Percentiles rank a stretch among this genome's conserved stretches.
These are phyloP conservation scores for Eupithecia vulgata DNA, from an alignment of 2,888 invertebrate genomes.

Conservation along the genomic window DNA sequence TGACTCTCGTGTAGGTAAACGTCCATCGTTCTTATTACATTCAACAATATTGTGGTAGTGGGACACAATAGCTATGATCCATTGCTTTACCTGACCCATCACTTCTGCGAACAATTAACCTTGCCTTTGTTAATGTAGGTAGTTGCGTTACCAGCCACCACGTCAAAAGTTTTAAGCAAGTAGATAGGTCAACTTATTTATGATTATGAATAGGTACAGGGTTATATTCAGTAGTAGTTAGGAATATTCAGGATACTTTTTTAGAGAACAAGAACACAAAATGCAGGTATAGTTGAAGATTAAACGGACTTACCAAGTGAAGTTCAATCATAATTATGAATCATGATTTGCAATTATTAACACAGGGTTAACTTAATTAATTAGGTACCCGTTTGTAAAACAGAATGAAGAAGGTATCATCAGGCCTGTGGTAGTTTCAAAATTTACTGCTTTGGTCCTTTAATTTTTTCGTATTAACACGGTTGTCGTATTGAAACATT, in stretches of 20 bases:
- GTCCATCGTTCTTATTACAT: constrained; percentile 30
- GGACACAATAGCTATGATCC: constrained; percentile 27
- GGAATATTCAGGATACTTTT: too few species aligned
- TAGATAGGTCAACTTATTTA: too few species aligned
- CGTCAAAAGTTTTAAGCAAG: not conserved
- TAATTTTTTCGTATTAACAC: not conserved
- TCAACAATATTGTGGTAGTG: constrained; percentile 29
- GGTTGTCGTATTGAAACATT: not conserved
- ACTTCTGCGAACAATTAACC: constrained; percentile 27
- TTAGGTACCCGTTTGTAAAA: too few species aligned
- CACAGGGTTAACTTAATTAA: too few species aligned
- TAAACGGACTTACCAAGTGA: too few species aligned
- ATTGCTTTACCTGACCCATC: constrained; percentile 12
- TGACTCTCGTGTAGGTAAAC: constrained; percentile 7
- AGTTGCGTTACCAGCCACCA: not conserved
- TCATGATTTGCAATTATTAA: too few species aligned
- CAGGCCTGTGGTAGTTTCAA: not conserved
- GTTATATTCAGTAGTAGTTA: too few species aligned
- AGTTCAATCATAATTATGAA: too few species aligned
- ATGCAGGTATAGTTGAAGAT: too few species aligned
- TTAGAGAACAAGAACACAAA: too few species aligned
- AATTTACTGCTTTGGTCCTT: not conserved
- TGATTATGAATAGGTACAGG: too few species aligned
- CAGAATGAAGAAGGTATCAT: not conserved
- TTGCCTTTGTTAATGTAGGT: not conserved